These are phyloP conservation scores for Trogon surrucura DNA, from an alignment of 2,113 vertebrate species.

Conservation along the genomic window DNA sequence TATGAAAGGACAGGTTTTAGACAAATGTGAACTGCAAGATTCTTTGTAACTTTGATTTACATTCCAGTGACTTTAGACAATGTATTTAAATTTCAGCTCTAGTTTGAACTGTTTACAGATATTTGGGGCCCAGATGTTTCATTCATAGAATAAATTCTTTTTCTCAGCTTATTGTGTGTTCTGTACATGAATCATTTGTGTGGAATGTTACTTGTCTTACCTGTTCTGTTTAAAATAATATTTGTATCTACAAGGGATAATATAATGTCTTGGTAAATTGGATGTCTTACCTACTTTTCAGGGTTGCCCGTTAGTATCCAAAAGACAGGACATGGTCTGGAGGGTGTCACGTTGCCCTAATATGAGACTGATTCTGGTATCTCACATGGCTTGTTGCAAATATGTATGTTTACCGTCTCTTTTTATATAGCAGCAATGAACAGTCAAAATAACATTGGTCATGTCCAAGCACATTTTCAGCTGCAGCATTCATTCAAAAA, in stretches of 20 bases:
- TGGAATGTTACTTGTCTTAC: not conserved
- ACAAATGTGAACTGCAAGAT: not conserved
- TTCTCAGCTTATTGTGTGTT: not conserved
- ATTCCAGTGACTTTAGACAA: not conserved
- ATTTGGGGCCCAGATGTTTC: not conserved
- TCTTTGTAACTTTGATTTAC: constrained; percentile 6
- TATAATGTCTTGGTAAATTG: not conserved
- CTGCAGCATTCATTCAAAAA: not conserved
- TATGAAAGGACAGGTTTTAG: not conserved
- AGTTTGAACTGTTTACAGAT: not conserved
- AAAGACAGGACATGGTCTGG: not conserved
- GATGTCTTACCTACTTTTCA: not conserved
- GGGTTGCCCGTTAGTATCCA: not conserved
- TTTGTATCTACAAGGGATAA: not conserved
- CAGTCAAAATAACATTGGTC: not conserved
- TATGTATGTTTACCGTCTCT: not conserved
- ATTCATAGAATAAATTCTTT: not conserved
- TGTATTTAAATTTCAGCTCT: not conserved
- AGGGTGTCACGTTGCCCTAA: not conserved
- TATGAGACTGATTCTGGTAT: not conserved
- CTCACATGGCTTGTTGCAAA: not conserved
- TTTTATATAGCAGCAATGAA: not conserved
- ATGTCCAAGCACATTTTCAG: not conserved
- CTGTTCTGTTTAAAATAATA: not conserved
- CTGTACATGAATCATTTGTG: not conserved